phyloP scores from a whole-genome alignment of 2,797 vertebrate species.

The Mormyrops boulengeri region DNA sequence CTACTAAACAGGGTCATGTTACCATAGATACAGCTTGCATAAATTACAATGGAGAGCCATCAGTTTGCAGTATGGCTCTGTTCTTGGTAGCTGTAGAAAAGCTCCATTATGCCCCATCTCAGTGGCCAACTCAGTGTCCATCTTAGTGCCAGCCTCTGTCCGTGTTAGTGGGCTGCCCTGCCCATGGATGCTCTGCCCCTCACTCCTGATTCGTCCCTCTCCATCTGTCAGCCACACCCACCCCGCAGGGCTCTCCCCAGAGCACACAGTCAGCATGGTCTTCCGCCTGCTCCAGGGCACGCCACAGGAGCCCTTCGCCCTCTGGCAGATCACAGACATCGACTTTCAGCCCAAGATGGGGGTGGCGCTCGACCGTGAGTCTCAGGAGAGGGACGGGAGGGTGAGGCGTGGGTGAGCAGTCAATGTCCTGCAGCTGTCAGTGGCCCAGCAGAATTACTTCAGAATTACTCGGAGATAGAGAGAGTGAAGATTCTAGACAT shows the following conservation, averaged over 20 bases:
- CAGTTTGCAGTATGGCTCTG: background rate
- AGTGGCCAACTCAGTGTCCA: background rate
- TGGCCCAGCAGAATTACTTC: background rate
- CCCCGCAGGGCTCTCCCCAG: conserved; percentile 66
- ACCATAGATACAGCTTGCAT: background rate
- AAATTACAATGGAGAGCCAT: background rate
- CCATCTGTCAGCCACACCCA: conserved; percentile 60
- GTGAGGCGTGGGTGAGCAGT: background rate
- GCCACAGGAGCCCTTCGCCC: conserved; percentile 74
- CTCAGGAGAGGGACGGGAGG: background rate
- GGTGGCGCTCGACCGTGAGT: conserved; percentile 80
- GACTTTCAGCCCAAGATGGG: conserved; percentile 86
- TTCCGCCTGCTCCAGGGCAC: conserved; percentile 78
- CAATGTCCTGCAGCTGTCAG: background rate
- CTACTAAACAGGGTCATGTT: background rate
- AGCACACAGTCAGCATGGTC: conserved; percentile 74
- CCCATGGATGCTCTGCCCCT: background rate
- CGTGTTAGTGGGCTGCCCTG: background rate
- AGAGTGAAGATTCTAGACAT: background rate
- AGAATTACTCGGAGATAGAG: background rate
- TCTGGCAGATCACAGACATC: conserved; percentile 84
- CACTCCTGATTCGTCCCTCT: background rate
- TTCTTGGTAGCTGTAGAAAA: background rate
- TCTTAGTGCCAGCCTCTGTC: background rate
- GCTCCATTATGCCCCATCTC: background rate